Conservation (phyloP, 2,888 invertebrate genomes). For the Neria commutata region DNA sequence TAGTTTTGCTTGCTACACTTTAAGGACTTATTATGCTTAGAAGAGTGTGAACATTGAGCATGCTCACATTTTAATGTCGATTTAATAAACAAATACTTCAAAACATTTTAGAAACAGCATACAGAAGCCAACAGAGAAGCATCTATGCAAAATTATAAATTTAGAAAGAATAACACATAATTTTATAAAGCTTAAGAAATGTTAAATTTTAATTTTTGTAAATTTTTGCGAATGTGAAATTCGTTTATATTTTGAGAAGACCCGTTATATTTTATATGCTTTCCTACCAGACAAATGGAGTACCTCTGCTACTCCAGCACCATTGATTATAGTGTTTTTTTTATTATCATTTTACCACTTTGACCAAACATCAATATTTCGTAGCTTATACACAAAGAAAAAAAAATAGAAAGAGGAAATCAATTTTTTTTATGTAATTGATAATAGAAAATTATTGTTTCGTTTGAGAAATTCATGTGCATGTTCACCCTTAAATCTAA, state of each 20-base stretch:
- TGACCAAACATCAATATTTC: background rate
- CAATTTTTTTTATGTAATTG: background rate
- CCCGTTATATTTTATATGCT: slow-evolving; percentile 41
- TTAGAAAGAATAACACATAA: background rate
- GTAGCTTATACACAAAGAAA: background rate
- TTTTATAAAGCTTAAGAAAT: background rate
- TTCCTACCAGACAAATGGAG: slow-evolving; percentile 39
- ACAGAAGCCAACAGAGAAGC: background rate
- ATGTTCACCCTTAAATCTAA: too few relatives aligned
- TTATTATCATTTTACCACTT: slow-evolving; percentile 17
- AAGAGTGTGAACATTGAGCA: background rate
- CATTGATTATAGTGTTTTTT: slow-evolving; percentile 17
- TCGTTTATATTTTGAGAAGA: slow-evolving; percentile 12
- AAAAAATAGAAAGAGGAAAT: background rate
- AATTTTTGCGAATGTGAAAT: background rate
- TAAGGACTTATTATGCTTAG: background rate
- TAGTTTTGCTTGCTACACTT: background rate
- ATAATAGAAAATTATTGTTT: background rate
- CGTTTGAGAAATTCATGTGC: background rate
- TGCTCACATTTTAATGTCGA: background rate
- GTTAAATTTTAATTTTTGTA: slow-evolving; percentile 1
- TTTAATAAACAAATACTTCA: background rate
- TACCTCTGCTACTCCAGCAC: slow-evolving; percentile 31
- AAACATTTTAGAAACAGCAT: background rate
- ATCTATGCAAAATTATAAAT: background rate